Conservation (phyloP, 35 echinoderm and acorn worm genomes). For the Heliocidaris tuberculata region DNA sequence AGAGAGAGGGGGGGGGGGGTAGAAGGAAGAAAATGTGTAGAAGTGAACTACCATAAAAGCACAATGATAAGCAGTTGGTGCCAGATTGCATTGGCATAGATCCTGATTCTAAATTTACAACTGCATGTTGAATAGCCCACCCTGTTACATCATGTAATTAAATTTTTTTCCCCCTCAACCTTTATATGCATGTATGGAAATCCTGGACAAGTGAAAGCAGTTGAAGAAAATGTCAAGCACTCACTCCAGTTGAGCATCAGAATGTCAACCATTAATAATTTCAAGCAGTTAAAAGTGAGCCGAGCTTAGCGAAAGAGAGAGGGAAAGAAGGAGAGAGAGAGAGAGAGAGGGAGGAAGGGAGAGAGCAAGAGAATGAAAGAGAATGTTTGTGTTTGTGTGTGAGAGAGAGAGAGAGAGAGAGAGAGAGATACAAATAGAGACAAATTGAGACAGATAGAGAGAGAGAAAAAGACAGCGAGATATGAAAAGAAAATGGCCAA, state of each 20-base stretch:
- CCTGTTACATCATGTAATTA: not conserved
- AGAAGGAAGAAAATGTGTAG: too few species aligned
- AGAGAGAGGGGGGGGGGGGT: too few species aligned
- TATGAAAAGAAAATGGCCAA: too few species aligned
- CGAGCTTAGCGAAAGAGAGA: not conserved
- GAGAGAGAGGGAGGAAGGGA: not conserved
- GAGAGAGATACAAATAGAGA: too few species aligned
- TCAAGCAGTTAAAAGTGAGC: not conserved
- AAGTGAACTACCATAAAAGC: too few species aligned
- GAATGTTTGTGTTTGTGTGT: too few species aligned
- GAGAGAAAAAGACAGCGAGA: too few species aligned
- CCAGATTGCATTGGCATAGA: not conserved
- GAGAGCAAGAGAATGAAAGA: too few species aligned
- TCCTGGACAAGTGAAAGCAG: not conserved
- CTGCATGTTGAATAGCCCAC: not conserved
- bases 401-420: too few species aligned
- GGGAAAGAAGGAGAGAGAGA: not conserved
- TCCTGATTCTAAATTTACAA: not conserved
- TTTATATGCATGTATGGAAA: not conserved
- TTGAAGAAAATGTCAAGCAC: slow-evolving; percentile 3
- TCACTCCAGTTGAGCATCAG: slow-evolving; percentile 9
- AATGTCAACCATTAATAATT: slow-evolving; percentile 19
- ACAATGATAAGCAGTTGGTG: too few species aligned
- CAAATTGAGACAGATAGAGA: too few species aligned
- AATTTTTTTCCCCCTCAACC: not conserved